Evolutionary conservation across 2,797 vertebrate species (phyloP), one percentile per base, ranked within the genome.

Genomic region (Rhynchotus rufescens): DNA sequence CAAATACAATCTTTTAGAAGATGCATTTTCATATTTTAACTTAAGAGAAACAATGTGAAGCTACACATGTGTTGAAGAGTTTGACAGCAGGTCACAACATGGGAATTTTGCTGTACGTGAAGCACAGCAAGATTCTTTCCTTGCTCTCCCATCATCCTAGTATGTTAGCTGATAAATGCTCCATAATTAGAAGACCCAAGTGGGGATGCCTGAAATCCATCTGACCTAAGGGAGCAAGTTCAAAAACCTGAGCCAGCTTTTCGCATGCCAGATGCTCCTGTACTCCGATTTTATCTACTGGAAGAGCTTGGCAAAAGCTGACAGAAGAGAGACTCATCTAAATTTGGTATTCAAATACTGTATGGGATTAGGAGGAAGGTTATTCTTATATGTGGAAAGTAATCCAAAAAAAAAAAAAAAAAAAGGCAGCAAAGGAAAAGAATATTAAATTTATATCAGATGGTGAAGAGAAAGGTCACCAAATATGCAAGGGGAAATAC

Each of bases 121-220:
- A 75, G 76, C 56, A 83, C 42, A 92, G 38, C 67, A 30, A 79
- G 45, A 92, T 72, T 86, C 26, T 83, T 93, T 75, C 92, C 88
- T 82, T 87, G 80, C 80, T 77, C 85, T 56, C 68, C 79, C 88
- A 73, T 51, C 90, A 90, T 28, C 69, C 69, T 25, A 77, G 54
- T 19, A 80, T 28, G 84, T 54, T 76, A 60, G 51, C 94, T 96
- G 96, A 96, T 95, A 96, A 96, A 87, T 0, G 15, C 69, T 92
- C 95, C 91, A 92, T 82, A 96, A 96, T 95, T 96, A 94, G 92
- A 94, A 92, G 83, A 80, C 88, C 79, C 68, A 90, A 94, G 75
- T 62, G 62, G 73, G 83, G 66, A 91, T 91, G 88, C 47, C 95
- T 92, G 91, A 96, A 95, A 94, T 75, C 88, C 73, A 92, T 93